These are phyloP conservation scores for Sarcoramphus papa DNA, from an alignment of 2,797 vertebrate species.

Conservation along the genomic window DNA sequence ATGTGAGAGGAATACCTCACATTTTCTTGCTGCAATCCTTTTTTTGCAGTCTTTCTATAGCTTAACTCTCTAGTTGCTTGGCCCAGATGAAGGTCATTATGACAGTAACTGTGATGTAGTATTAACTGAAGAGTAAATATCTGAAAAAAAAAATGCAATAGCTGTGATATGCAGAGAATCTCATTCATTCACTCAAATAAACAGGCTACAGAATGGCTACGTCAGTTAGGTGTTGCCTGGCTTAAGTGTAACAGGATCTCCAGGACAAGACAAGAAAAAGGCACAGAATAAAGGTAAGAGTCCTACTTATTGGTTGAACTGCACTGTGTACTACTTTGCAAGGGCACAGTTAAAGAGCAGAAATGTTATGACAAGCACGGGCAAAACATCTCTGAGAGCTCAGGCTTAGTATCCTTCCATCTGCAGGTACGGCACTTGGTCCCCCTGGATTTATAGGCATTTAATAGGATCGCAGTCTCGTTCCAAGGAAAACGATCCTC, in stretches of 20 bases:
- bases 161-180: neutral
- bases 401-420: neutral
- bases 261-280: neutral
- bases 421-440: neutral
- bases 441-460: neutral
- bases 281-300: neutral
- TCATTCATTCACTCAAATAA: neutral
- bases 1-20: neutral
- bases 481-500: neutral
- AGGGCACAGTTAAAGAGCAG: neutral
- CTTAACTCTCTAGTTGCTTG: neutral
- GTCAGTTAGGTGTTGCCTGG: neutral
- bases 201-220: neutral
- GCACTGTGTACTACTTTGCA: neutral
- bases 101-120: neutral
- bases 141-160: neutral
- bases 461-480: neutral
- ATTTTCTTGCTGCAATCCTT: neutral
- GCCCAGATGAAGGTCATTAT: neutral
- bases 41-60: neutral
- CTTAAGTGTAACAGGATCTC: neutral
- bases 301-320: neutral
- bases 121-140: neutral
- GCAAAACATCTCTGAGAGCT: rapidly evolving
- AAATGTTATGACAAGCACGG: neutral